These are phyloP conservation scores for Bradysia coprophila DNA, from an alignment of 1,140 invertebrate species.

Conservation along the genomic window DNA sequence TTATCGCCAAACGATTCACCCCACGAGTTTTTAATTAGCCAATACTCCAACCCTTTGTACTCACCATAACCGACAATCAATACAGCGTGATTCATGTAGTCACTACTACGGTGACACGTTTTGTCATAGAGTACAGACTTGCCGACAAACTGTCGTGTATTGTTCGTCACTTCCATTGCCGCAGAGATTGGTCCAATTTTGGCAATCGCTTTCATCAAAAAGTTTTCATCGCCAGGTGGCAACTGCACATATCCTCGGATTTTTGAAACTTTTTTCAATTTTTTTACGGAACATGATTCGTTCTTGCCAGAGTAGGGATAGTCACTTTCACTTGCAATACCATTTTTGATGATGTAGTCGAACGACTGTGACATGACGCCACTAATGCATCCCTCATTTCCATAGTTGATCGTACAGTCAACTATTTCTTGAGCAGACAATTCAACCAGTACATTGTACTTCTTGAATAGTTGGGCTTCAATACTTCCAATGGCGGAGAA, in stretches of 20 bases:
- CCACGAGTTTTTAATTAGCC: constrained; percentile 40
- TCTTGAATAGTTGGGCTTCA: constrained; percentile 88
- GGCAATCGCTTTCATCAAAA: constrained; percentile 55
- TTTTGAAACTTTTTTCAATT: constrained; percentile 46
- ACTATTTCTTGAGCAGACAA: constrained; percentile 95
- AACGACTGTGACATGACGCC: constrained; percentile 90
- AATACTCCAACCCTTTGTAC: constrained; percentile 31
- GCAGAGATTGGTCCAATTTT: constrained; percentile 66
- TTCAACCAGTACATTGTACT: constrained; percentile 64
- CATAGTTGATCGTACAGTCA: constrained; percentile 78
- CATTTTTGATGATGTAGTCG: constrained; percentile 78
- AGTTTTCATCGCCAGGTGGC: constrained; percentile 51
- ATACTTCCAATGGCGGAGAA: constrained; percentile 85
- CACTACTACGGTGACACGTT: constrained; percentile 38
- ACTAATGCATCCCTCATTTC: constrained; percentile 91
- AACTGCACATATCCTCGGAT: constrained; percentile 74
- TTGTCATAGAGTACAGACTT: constrained; percentile 33
- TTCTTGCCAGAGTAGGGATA: constrained; percentile 76
- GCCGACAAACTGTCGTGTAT: constrained; percentile 33
- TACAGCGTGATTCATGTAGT: constrained; percentile 72
- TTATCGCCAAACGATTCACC: constrained; percentile 30
- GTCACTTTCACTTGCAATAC: constrained; percentile 78
- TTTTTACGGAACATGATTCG: constrained; percentile 34
- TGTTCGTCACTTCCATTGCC: constrained; percentile 76
- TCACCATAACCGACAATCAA: constrained; percentile 39